Percentiles rank a stretch among this genome's conserved stretches.
Conservation (phyloP, 2,113 vertebrate species). For the Thinocorus orbignyianus region DNA sequence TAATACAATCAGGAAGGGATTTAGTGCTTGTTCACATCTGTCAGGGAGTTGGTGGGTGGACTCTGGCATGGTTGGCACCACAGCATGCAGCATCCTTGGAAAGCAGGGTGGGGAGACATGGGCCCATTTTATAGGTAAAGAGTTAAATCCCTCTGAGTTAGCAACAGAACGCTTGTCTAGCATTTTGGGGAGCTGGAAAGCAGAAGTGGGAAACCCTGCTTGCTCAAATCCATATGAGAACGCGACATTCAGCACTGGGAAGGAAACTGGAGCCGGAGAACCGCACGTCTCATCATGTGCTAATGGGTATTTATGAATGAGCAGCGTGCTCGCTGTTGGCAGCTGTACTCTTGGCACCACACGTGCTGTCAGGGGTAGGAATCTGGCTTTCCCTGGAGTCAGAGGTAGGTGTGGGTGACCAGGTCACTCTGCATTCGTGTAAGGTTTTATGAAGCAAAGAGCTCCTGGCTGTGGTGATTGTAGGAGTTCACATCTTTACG, state of each 20-base stretch:
- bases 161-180: not conserved
- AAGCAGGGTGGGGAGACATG: rapidly evolving
- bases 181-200: not conserved
- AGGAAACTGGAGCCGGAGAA: rapidly evolving
- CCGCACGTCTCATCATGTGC: not conserved
- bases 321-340: not conserved
- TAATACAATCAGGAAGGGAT: not conserved
- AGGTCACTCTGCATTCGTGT: not conserved
- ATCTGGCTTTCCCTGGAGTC: not conserved
- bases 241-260: not conserved
- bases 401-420: not conserved
- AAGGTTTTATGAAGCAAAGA: not conserved
- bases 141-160: not conserved
- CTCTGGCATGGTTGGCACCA: not conserved
- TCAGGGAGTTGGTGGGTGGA: not conserved
- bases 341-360: not conserved
- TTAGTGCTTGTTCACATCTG: not conserved
- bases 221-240: not conserved
- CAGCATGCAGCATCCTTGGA: not conserved
- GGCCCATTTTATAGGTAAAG: too few relatives aligned
- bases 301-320: not conserved
- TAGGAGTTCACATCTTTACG: rapidly evolving
- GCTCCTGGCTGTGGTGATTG: not conserved
- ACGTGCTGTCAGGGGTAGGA: not conserved
- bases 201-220: not conserved